Conservation (phyloP, 2,113 vertebrate species). For the Andinoacara biseriatus region DNA sequence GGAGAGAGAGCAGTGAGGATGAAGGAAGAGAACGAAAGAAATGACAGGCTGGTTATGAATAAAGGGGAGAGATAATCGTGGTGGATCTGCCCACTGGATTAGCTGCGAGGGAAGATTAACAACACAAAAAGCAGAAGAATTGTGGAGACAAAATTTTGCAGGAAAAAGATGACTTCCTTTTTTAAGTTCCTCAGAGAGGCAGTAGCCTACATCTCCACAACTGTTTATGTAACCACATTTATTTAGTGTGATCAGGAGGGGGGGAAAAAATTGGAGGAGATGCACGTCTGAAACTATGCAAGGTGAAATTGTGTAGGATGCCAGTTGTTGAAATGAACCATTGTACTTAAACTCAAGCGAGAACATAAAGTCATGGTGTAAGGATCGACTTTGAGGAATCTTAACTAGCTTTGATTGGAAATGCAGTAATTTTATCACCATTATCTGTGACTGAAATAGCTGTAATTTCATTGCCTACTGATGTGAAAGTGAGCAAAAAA, state of each 20-base stretch:
- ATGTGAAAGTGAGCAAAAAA: constrained; percentile 45
- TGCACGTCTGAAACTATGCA: constrained; percentile 40
- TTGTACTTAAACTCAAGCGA: constrained; percentile 12
- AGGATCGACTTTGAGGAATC: constrained; percentile 4
- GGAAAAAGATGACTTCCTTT: constrained; percentile 53
- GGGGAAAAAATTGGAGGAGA: constrained; percentile 27
- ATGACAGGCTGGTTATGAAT: constrained; percentile 75
- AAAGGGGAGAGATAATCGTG: constrained; percentile 75
- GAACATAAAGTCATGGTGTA: constrained; percentile 6
- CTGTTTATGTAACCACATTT: constrained; percentile 62
- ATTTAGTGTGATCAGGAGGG: constrained; percentile 20
- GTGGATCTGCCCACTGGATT: constrained; percentile 80
- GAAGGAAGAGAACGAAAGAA: constrained; percentile 40
- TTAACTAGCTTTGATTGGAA: neutral
- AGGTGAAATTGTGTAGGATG: constrained; percentile 49
- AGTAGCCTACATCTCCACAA: constrained; percentile 42
- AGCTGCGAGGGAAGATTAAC: constrained; percentile 78
- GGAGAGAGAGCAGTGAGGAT: constrained; percentile 31
- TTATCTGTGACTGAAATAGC: constrained; percentile 37
- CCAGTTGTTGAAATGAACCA: constrained; percentile 2
- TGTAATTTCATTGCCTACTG: constrained; percentile 51
- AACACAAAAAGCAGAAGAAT: constrained; percentile 56
- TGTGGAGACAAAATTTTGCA: constrained; percentile 32
- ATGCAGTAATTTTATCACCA: neutral
- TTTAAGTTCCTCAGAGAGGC: constrained; percentile 60